These are phyloP conservation scores for Paraescarpia echinospica DNA, from an alignment of 1,140 invertebrate genomes.

Conservation along the genomic window DNA sequence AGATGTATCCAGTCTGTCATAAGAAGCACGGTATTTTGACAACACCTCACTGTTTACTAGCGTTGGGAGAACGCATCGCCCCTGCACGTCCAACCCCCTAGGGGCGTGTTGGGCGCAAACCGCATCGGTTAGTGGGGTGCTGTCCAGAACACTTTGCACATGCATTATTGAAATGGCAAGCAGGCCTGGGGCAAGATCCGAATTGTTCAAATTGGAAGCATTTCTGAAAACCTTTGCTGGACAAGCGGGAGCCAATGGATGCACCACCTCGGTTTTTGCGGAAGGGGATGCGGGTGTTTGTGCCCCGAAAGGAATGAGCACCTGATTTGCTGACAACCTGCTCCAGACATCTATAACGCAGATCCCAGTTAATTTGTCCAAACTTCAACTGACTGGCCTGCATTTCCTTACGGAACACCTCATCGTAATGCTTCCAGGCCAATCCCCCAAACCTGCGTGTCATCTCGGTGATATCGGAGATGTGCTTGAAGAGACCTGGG, in stretches of 20 bases:
- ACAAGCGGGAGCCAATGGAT: neutral
- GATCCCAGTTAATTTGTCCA: neutral
- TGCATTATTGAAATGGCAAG: neutral
- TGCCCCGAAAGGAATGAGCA: neutral
- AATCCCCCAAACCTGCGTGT: neutral
- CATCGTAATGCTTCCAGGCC: neutral
- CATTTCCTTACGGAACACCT: neutral
- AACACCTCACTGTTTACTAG: neutral
- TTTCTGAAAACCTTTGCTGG: neutral
- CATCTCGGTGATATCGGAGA: neutral
- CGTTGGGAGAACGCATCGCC: neutral
- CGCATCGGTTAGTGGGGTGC: neutral
- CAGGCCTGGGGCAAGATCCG: neutral
- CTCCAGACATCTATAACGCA: neutral
- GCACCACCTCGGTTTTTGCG: neutral
- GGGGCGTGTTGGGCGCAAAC: neutral
- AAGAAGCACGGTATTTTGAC: no score
- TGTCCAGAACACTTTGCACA: neutral
- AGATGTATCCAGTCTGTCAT: no score
- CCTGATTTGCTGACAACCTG: neutral
- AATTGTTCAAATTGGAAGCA: neutral
- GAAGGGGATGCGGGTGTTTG: neutral
- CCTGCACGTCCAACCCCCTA: neutral
- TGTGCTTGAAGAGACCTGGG: neutral
- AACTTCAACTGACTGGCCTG: neutral